Base-by-base conservation (phyloP, 30 jellyfish, hydroid and myxozoan species). In the Euphysa ruthae region DNA sequence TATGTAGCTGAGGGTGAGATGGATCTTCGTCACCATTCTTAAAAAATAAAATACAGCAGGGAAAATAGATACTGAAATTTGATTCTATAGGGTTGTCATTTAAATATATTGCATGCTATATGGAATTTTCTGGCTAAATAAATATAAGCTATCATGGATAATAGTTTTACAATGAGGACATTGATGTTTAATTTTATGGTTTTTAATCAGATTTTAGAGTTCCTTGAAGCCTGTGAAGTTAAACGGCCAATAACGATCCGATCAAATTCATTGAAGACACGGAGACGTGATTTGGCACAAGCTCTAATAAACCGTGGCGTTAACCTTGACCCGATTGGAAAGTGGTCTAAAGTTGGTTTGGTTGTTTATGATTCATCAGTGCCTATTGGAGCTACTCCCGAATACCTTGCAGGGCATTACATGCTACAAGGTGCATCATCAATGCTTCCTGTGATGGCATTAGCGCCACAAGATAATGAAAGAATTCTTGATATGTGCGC, bases 311-410 rank as follows among this genome's bases (percentile, higher is more conserved):
- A 83, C 46, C 95, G 99, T 13, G 99, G 99, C n/a, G 99, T 92
- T 29, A 92, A 92, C 60, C 73, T 92, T 1, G 99, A 92, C 46
- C 99, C 99, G 4, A 69, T 92, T 54, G 99, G 99, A 20, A 85
- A 92, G 63, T 92, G 99, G 99, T 92, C 99, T 1, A 92, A 92
- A 83, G 99, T 92, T 61, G 99, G 99, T 10, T 71, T 92, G 54
- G 99, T 92, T 27, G 74, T 92, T 50, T 92, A 92, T 55, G 99
- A 92, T 65, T 49, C 99, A 6, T 84, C 99, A n/a, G 99, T 92
- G 0, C 99, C 99, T 4, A 55, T 92, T 20, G 98, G 99, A 20
- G 99, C 99, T 12, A 92, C 99, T 4, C 99, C 99, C 16, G 99
- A 92, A 61, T 92, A 92, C 44, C 79, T 92, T 21, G 95, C 99